These are phyloP conservation scores for Dicerorhinus sumatrensis DNA, from an alignment of 2,113 vertebrate genomes.

Conservation along the genomic window DNA sequence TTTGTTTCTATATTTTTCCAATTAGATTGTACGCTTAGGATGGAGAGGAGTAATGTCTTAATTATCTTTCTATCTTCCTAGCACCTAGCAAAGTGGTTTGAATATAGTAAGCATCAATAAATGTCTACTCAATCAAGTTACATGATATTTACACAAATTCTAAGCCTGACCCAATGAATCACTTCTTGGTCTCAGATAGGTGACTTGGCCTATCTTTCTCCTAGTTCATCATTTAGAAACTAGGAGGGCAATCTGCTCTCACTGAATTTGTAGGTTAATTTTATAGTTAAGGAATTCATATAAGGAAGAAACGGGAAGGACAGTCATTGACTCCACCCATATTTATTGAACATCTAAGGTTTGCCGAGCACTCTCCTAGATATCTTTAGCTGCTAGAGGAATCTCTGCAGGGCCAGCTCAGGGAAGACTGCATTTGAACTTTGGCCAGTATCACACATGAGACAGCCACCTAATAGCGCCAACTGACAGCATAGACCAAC, in stretches of 20 bases:
- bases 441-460: background rate
- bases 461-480: background rate
- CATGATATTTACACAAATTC: background rate
- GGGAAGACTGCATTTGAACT: background rate
- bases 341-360: background rate
- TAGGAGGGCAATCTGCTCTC: background rate
- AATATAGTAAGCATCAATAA: background rate
- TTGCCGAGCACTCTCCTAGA: background rate
- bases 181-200: background rate
- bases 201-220: background rate
- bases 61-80: background rate
- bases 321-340: background rate
- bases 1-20: background rate
- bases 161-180: background rate
- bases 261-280: background rate
- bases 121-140: background rate
- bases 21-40: background rate
- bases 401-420: background rate
- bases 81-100: background rate
- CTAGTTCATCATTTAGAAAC: background rate
- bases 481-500: background rate
- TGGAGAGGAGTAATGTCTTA: background rate
- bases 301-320: background rate
- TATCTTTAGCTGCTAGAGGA: background rate
- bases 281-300: background rate